Evolutionary conservation across 2,888 invertebrate genomes (phyloP), one percentile per base, ranked within the genome.

Genomic region (Mesoligia furuncula): DNA sequence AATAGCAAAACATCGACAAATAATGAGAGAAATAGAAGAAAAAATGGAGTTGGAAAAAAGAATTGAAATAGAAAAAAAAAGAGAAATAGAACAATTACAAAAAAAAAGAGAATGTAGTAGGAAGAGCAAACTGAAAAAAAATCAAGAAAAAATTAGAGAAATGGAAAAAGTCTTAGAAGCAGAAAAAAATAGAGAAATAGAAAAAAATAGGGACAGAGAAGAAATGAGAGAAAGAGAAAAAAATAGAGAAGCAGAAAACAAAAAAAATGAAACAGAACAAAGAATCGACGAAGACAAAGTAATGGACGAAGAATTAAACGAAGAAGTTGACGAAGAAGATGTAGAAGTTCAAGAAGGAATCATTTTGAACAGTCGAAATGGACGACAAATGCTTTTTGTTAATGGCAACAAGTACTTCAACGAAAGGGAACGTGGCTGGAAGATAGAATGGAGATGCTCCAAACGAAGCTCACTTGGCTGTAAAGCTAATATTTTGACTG

Each of bases 401-500:
- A 73, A 77, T 0, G 79, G 86, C 15, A 54, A 84, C 70, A 87
- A 74, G 36, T 87, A 75, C 42, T 65, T 86, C 20, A 81, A 78
- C 54, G 78, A 84, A 20, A 87, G 87, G 17, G 79, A 87, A 74
- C 67, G 77, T 17, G 87, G 86, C 2, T 59, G 74, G 59, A 85
- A 79, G 42, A 67, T 77, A 8, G 88, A 87, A 59, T 87, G 88
- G 88, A 81, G 88, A 73, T 87, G 87, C 66, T 72, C 73, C 13
- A 84, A 76, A 72, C 72, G 86, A 73, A 68, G 59, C 27, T 39
- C 65, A 8, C 67, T 77, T 11, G 81, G 79, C 15, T 86, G 84
- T 54, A 89, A 83, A 31, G 90, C 91, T 20, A 80, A 82, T 31
- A 75, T 90, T 57, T 73, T 87, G n/a, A 91, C 91, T 9, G 6